These are phyloP conservation scores for Rhopalosiphum nymphaeae DNA, from an alignment of 2,888 invertebrate genomes.

Conservation along the genomic window DNA sequence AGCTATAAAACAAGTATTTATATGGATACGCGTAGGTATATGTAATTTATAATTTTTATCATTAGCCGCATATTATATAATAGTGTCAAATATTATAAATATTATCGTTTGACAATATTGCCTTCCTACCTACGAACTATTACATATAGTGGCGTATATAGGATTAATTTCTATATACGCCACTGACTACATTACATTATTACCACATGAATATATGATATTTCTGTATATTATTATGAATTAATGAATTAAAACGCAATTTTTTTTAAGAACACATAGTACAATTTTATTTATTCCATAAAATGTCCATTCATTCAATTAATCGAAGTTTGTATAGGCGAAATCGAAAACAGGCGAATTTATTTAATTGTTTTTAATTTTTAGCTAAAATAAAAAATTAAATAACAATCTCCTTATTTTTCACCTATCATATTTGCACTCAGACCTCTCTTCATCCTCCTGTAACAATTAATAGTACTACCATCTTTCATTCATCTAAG, in stretches of 20 bases:
- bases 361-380: conserved; percentile 2
- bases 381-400: background rate
- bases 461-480: background rate
- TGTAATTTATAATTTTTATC: background rate
- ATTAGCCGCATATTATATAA: background rate
- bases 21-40: background rate
- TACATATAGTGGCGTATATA: too few species aligned
- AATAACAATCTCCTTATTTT: background rate
- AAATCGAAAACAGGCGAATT: background rate
- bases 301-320: background rate
- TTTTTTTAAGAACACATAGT: background rate
- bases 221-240: background rate
- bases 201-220: background rate
- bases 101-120: background rate
- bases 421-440: background rate
- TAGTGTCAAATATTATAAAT: background rate
- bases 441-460: background rate
- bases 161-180: too few species aligned
- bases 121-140: background rate
- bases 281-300: background rate
- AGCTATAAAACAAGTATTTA: background rate
- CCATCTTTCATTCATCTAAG: background rate
- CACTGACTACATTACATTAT: background rate
- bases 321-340: background rate
- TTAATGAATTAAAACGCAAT: background rate